phyloP scores from a whole-genome alignment of 2,113 vertebrate species.

The Anarhynchus alexandrinus region DNA sequence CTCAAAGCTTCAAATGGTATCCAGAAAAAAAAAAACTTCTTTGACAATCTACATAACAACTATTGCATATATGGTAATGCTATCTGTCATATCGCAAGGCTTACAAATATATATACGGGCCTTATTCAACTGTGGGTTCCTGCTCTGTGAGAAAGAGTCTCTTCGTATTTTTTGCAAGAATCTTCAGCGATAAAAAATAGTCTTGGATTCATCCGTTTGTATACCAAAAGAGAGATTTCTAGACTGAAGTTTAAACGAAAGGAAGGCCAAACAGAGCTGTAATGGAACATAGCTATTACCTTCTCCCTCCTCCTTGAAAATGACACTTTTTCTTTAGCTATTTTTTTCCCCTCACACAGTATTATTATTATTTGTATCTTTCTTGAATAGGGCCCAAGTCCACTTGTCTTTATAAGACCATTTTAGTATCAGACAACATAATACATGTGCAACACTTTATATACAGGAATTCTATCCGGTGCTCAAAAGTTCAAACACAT shows the following conservation, averaged over 20 bases:
- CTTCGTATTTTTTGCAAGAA: slow-evolving; percentile 69
- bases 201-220: slow-evolving; percentile 72
- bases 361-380: slow-evolving; percentile 68
- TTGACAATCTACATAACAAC: slow-evolving; percentile 90
- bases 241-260: slow-evolving; percentile 74
- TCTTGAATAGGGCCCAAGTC: slow-evolving; percentile 85
- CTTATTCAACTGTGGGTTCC: slow-evolving; percentile 78
- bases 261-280: slow-evolving; percentile 71
- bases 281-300: slow-evolving; percentile 59
- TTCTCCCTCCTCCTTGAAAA: slow-evolving; percentile 68
- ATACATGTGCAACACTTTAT: slow-evolving; percentile 97
- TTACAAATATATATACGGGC: slow-evolving; percentile 86
- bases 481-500: slow-evolving; percentile 87
- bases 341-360: slow-evolving; percentile 56
- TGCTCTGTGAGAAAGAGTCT: slow-evolving; percentile 71
- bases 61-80: slow-evolving; percentile 97
- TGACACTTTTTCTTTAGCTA: slow-evolving; percentile 58
- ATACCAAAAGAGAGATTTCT: slow-evolving; percentile 78
- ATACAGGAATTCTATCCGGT: slow-evolving; percentile 91
- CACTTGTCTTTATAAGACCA: slow-evolving; percentile 90
- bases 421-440: slow-evolving; percentile 90
- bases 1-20: slow-evolving; percentile 87
- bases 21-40: slow-evolving; percentile 80
- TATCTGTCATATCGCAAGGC: slow-evolving; percentile 85
- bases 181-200: slow-evolving; percentile 81